These are phyloP conservation scores for Polymixis flavicincta DNA, from an alignment of 2,888 invertebrate species.

Conservation along the genomic window DNA sequence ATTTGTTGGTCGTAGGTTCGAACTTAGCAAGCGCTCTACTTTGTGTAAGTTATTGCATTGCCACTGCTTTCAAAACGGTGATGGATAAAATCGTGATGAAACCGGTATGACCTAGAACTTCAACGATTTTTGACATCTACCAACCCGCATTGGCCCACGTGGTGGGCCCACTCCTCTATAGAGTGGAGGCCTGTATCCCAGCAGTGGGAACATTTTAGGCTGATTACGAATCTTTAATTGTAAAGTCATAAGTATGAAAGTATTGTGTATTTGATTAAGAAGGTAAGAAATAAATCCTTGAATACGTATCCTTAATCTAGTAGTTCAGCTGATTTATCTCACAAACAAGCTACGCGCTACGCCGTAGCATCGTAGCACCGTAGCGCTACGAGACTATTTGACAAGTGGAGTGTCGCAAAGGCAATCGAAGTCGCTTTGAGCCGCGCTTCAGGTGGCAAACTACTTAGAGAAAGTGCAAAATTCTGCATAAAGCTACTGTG, in stretches of 20 bases:
- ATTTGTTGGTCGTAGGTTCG: too few species aligned
- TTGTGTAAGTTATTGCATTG: too few species aligned
- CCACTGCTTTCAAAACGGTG: too few species aligned
- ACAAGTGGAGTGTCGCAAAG: constrained; percentile 36
- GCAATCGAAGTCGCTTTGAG: constrained; percentile 46
- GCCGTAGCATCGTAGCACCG: constrained; percentile 54
- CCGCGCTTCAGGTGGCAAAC: constrained; percentile 35
- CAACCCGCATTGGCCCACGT: too few species aligned
- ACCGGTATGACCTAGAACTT: too few species aligned
- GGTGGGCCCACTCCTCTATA: too few species aligned
- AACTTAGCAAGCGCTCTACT: too few species aligned
- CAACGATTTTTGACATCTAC: too few species aligned
- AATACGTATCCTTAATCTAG: neutral
- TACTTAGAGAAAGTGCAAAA: constrained; percentile 53
- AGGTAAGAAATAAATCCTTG: neutral
- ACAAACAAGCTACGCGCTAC: constrained; percentile 38
- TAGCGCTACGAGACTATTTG: constrained; percentile 52
- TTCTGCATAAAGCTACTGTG: constrained; percentile 43
- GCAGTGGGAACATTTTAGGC: too few species aligned
- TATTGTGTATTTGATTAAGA: neutral
- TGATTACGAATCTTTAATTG: too few species aligned
- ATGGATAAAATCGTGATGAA: too few species aligned
- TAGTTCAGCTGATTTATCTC: neutral
- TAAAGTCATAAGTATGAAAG: neutral
- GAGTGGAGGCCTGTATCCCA: too few species aligned